These are phyloP conservation scores for Prosopocoilus inquinatus DNA, from an alignment of 2,888 invertebrate genomes.

Conservation along the genomic window DNA sequence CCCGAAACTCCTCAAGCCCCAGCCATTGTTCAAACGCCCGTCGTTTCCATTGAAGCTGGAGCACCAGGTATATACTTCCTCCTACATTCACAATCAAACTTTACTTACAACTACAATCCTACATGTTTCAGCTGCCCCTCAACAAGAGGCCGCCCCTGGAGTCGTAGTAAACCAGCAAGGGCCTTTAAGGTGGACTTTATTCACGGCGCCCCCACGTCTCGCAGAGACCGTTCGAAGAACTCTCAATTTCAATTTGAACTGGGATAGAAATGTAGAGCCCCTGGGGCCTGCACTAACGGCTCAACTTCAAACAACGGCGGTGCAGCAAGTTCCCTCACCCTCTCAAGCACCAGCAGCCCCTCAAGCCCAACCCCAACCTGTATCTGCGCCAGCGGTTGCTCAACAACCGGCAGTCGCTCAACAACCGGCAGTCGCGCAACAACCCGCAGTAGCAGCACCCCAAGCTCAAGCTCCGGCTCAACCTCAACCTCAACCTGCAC, in stretches of 20 bases:
- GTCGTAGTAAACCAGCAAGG: not conserved
- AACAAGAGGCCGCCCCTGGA: constrained; percentile 1
- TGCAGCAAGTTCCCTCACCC: constrained; percentile 25
- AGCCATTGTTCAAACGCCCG: not conserved
- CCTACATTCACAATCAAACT: too few relatives aligned
- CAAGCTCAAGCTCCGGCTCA: constrained; percentile 21
- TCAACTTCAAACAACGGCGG: constrained; percentile 33
- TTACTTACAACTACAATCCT: too few relatives aligned
- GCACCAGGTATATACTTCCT: too few relatives aligned
- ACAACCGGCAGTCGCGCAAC: constrained; percentile 14
- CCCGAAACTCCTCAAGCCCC: constrained; percentile 12
- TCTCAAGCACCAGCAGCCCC: constrained; percentile 12
- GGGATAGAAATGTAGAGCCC: constrained; percentile 40
- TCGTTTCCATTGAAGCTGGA: not conserved
- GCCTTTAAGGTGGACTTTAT: constrained; percentile 6
- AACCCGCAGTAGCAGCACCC: constrained; percentile 10
- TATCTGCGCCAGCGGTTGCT: constrained; percentile 7
- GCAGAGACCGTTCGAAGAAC: constrained; percentile 45
- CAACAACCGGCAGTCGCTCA: constrained; percentile 5
- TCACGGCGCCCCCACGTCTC: constrained; percentile 34
- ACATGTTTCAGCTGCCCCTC: constrained; percentile 1
- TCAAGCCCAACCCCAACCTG: constrained; percentile 17
- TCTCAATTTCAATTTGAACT: constrained; percentile 47
- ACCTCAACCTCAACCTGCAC: constrained; percentile 20
- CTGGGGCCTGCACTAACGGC: constrained; percentile 8